Base-by-base conservation (phyloP, 2,113 vertebrate species). In the Pampusana beccarii region DNA sequence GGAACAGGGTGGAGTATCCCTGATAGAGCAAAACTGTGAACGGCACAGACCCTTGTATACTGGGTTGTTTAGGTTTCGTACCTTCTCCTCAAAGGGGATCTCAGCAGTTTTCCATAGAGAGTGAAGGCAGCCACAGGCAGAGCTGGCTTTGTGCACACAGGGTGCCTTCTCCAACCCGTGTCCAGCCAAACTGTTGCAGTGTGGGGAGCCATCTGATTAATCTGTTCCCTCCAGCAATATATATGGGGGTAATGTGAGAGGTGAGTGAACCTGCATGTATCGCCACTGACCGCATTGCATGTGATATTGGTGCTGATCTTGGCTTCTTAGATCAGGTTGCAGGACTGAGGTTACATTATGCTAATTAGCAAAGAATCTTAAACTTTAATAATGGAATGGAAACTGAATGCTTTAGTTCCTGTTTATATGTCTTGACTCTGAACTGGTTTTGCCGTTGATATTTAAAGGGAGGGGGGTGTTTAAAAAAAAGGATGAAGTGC, bases 221-320 rank as follows among this genome's bases (percentile, higher is more conserved):
- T 31, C 23, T 20, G 2, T 75, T 71, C 8, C 44, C 36, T 84
- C 36, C 19, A 26, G 48, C 31, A 34, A 3, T 40, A 16, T 19
- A 17, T 9, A 11, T 5, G 8, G 29, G 57, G 54, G 65, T 81
- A 36, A 51, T 2, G 4, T 11, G 84, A 92, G 78, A 72, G 54
- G 28, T 6, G 19, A 44, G 31, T 5, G 66, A 67, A 48, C 21
- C 19, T 75, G 25, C 9, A 0, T 2, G 7, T 25, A n/a, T 71
- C 31, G 1, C 61, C 44, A 11, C 53, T 64, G 80, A 26, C 57
- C 5, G 6, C 0, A 0, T 0, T 58, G 31, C 25, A 2, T 10
- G 15, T 1, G 5, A 11, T 44, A 4, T 40, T 23, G 64, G 24
- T 3, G 3, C 38, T 5, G 28, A 34, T 26, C 44, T 29, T 46